phyloP scores from a whole-genome alignment of 2,113 vertebrate species.

The Loxodonta africana region DNA sequence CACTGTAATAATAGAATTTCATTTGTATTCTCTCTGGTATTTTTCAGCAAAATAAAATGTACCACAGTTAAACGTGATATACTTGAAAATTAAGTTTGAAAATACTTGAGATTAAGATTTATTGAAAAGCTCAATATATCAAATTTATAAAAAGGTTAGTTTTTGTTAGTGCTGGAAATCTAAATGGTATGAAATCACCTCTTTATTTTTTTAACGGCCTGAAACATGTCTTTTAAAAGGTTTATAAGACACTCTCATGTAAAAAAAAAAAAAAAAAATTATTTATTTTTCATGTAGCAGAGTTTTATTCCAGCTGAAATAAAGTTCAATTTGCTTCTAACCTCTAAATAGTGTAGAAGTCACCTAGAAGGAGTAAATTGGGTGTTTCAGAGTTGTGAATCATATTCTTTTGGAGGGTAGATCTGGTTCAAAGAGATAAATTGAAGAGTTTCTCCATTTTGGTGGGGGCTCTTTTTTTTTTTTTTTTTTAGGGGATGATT shows the following conservation, averaged over 20 bases:
- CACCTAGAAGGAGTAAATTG: not conserved
- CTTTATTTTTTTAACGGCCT: not conserved
- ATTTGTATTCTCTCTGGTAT: not conserved
- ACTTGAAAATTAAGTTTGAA: slow-evolving; percentile 56
- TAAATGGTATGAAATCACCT: not conserved
- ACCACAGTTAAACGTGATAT: not conserved
- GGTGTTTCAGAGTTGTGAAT: not conserved
- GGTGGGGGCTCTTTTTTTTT: not conserved
- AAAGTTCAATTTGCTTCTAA: not conserved
- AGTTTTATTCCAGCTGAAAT: slow-evolving; percentile 15
- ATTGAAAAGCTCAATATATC: not conserved
- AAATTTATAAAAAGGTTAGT: slow-evolving; percentile 5
- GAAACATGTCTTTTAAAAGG: not conserved
- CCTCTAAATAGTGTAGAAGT: not conserved
- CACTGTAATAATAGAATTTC: not conserved
- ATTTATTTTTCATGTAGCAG: not conserved
- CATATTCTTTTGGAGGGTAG: not conserved
- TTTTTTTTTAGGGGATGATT: not conserved
- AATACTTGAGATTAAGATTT: slow-evolving; percentile 47
- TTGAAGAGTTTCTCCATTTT: not conserved
- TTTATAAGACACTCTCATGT: not conserved
- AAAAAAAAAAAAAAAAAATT: not conserved
- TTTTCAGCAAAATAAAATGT: slow-evolving; percentile 25
- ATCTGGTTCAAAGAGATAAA: not conserved
- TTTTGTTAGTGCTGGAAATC: slow-evolving; percentile 36